phyloP scores from a whole-genome alignment of 2,888 invertebrate species.

The Peribatodes rhomboidaria region DNA sequence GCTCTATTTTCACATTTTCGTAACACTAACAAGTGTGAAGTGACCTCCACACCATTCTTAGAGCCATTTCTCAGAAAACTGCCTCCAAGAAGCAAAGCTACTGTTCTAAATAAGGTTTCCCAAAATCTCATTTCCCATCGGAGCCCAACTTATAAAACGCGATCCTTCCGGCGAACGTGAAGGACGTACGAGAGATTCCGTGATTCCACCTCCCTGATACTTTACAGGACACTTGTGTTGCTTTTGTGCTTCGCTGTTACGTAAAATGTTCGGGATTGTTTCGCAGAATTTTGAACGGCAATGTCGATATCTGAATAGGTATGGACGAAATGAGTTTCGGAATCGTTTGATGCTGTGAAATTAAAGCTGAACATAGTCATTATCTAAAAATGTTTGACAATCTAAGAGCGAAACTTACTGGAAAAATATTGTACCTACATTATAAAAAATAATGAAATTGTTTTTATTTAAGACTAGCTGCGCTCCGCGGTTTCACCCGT shows the following conservation, averaged over 20 bases:
- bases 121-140: not conserved
- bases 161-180: slow-evolving; percentile 34
- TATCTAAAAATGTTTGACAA: too few relatives aligned
- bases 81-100: not conserved
- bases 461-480: too few relatives aligned
- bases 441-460: too few relatives aligned
- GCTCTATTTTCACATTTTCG: too few relatives aligned
- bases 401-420: too few relatives aligned
- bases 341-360: not conserved
- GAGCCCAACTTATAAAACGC: slow-evolving; percentile 9
- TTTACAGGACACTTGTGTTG: slow-evolving; percentile 30
- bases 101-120: slow-evolving; percentile 14
- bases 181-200: slow-evolving; percentile 39
- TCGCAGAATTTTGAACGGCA: not conserved
- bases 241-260: slow-evolving; percentile 35
- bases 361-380: too few relatives aligned
- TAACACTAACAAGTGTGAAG: too few relatives aligned
- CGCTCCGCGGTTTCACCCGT: too few relatives aligned
- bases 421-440: too few relatives aligned
- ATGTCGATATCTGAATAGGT: slow-evolving; percentile 12
- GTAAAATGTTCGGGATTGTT: slow-evolving; percentile 30
- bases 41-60: not conserved
- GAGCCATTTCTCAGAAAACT: not conserved
- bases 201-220: slow-evolving; percentile 36
- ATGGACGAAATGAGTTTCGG: not conserved